Conservation (phyloP, 2,797 vertebrate species). For the Anabacerthia variegaticeps region DNA sequence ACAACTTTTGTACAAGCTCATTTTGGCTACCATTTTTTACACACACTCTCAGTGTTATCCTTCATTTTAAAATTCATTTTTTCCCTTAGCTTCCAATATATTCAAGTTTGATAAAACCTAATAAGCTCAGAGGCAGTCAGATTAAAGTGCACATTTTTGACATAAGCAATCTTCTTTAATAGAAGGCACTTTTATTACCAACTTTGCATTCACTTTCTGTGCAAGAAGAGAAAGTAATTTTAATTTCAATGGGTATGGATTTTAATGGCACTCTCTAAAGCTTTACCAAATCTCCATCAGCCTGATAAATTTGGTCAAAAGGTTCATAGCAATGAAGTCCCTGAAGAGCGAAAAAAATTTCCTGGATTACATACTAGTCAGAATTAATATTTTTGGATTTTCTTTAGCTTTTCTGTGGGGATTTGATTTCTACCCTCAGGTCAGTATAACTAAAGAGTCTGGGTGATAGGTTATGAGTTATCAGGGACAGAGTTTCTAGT, state of each 20-base stretch:
- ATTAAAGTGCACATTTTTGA: slow-evolving; percentile 46
- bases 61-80: not conserved
- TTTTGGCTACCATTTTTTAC: not conserved
- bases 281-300: slow-evolving; percentile 25
- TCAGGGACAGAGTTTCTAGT: not conserved
- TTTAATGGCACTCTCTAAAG: slow-evolving; percentile 4
- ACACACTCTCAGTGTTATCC: not conserved
- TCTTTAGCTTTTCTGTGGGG: not conserved
- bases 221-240: slow-evolving; percentile 16
- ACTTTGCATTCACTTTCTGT: slow-evolving; percentile 21
- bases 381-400: slow-evolving; percentile 2
- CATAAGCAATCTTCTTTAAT: slow-evolving; percentile 43
- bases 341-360: not conserved
- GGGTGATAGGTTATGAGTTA: slow-evolving; percentile 12
- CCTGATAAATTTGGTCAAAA: slow-evolving; percentile 34
- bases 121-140: slow-evolving; percentile 25
- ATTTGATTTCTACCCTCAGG: slow-evolving; percentile 40
- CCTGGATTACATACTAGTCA: not conserved
- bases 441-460: slow-evolving; percentile 25
- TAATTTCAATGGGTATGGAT: slow-evolving; percentile 8
- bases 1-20: not conserved
- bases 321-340: not conserved
- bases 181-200: slow-evolving; percentile 31
- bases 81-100: not conserved
- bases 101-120: slow-evolving; percentile 44